A percentile compares a stretch with the other conserved stretches of the same genome.
These are phyloP conservation scores for Sporophila hypoxantha DNA, from an alignment of 2,113 vertebrate genomes.

Conservation along the genomic window DNA sequence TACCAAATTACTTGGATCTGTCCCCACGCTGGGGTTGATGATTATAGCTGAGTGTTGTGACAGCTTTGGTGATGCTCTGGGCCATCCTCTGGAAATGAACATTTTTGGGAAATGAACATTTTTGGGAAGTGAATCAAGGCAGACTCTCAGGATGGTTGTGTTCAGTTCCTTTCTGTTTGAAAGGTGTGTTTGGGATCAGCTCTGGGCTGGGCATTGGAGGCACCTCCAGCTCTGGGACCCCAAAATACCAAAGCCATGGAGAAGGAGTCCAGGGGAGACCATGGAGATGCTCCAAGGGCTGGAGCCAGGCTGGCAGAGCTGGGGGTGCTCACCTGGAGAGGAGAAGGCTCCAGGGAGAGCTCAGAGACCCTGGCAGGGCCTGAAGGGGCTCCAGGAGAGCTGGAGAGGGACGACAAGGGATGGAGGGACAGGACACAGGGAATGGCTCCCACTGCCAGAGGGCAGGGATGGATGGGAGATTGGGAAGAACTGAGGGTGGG, in stretches of 20 bases:
- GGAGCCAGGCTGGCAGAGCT: background rate
- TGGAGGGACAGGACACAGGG: background rate
- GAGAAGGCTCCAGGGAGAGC: background rate
- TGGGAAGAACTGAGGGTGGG: background rate
- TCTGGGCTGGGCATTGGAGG: background rate
- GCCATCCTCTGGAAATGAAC: background rate
- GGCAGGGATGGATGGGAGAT: fast-evolving
- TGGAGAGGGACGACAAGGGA: background rate
- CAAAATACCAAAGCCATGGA: background rate
- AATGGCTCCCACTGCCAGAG: background rate
- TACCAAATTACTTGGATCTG: background rate
- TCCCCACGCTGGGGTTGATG: background rate
- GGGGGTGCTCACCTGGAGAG: background rate
- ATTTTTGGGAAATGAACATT: background rate
- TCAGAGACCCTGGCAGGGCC: fast-evolving
- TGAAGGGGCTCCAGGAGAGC: background rate
- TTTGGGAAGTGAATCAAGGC: background rate
- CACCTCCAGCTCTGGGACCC: background rate
- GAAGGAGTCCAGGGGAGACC: background rate
- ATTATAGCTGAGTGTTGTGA: background rate
- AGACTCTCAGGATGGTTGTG: background rate
- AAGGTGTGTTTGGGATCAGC: fast-evolving
- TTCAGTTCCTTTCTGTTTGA: background rate
- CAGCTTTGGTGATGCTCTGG: background rate
- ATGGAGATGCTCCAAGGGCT: background rate